These are phyloP conservation scores for Drosophila pallidifrons DNA, from an alignment of 1,140 invertebrate genomes.

Conservation along the genomic window DNA sequence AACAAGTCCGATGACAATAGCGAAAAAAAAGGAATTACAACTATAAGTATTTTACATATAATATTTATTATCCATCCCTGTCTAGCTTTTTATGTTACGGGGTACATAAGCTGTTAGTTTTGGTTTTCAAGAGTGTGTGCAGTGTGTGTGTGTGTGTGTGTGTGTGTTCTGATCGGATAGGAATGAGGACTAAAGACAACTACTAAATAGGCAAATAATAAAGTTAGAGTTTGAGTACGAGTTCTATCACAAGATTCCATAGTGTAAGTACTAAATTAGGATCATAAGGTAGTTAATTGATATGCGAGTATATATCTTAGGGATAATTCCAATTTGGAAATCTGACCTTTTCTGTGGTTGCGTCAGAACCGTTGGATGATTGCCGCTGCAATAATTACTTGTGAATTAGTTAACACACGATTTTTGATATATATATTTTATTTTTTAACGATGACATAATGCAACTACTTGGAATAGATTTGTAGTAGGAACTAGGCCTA, in stretches of 20 bases:
- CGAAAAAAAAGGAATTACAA: too few species aligned
- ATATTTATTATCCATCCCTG: not conserved
- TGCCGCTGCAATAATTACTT: slow-evolving; percentile 79
- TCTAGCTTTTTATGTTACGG: not conserved
- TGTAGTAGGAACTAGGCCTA: slow-evolving; percentile 2
- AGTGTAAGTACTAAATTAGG: slow-evolving; percentile 13
- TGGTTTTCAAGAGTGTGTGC: slow-evolving; percentile 29
- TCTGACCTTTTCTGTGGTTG: slow-evolving; percentile 83
- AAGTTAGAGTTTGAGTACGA: slow-evolving; percentile 6
- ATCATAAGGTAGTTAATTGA: not conserved
- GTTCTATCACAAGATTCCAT: slow-evolving; percentile 11
- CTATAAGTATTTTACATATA: not conserved
- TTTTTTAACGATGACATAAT: too few species aligned
- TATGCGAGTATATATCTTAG: slow-evolving; percentile 25
- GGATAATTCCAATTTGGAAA: slow-evolving; percentile 47
- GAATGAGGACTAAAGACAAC: slow-evolving; percentile 23
- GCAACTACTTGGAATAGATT: not conserved
- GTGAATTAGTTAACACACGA: slow-evolving; percentile 56
- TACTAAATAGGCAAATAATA: slow-evolving; percentile 13
- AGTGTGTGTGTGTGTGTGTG: not conserved
- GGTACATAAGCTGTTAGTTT: not conserved
- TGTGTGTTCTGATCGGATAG: not conserved
- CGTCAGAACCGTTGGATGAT: slow-evolving; percentile 76
- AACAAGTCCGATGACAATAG: slow-evolving; percentile 38
- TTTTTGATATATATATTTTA: not conserved